Base-by-base conservation (phyloP, 2,888 invertebrate genomes). In the Hedya salicella region DNA sequence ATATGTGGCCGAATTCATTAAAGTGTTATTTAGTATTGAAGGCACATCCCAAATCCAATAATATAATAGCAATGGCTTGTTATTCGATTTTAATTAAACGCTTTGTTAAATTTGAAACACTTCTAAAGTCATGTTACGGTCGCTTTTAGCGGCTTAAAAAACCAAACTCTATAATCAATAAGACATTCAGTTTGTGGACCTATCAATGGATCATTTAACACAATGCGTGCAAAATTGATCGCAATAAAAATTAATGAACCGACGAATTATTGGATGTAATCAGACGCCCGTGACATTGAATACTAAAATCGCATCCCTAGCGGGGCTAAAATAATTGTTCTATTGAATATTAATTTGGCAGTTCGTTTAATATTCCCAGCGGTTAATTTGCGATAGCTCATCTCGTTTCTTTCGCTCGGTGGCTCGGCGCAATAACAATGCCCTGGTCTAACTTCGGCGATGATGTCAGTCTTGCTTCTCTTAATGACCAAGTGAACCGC, bases 401-500 rank as follows among this genome's bases (percentile, higher is more conserved):
- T 87, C 86, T 85, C 76, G 79, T 75, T 78, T 81, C 82, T 87
- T 88, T 86, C 86, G 82, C 80, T 75, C 71, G 77, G 75, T 76
- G 78, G 73, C 73, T 68, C 74, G 70, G 80, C 86, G 83, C 83
- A 86, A 88, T 80, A 87, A 90, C 88, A 88, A 88, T 86, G 79
- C 76, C 74, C 69, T 48, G 78, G 69, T 79, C 83, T 85, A 86
- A 88, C 78, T 87, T 82, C 68, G 86, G 82, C 89, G 91, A 86
- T 92, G 92, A 92, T 92, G 92, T 92, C 92, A 92, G 89, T 78
- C 77, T 59, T 30, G 59, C 59, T 61, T 49, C 80, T 86, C 85
- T 83, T 86, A 87, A 86, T 82, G 85, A 82, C 76, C 77, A 79
- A 74, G 66, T 73, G 73, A 71, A 75, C 78, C 77, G 86, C 87